Evolutionary conservation across 2,797 vertebrate genomes (phyloP), one percentile per base, ranked within the genome.

Genomic region (Falco peregrinus): DNA sequence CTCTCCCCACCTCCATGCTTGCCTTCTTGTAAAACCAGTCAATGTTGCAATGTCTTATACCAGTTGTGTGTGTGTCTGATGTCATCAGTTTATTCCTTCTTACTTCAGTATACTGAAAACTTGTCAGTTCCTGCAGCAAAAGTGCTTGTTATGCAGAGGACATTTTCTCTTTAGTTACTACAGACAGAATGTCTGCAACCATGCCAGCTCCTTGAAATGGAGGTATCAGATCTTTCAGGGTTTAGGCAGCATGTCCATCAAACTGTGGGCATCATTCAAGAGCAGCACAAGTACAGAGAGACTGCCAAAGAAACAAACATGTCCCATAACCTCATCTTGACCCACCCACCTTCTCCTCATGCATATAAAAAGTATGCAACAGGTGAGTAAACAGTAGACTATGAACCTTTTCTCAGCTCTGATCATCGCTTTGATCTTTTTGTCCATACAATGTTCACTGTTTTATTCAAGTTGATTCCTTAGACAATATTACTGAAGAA

Each of bases 81-180:
- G 25, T 81, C 79, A 89, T 75, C 73, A 53, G 82, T 71, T 81
- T 85, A 75, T 89, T 93, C 53, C 11, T 70, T 84, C 47, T 89
- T 93, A 95, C 84, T 96, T 89, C 84, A 93, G 69, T 95, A 93
- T 94, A 94, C 89, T 83, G 82, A 96, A 97, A 96, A 91, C 43
- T 60, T 95, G 94, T 82, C 92, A 93, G 76, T 91, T 90, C 33
- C 94, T 96, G 91, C 80, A 80, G 87, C 43, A 84, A 79, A 76
- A 45, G 29, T 64, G 64, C 57, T 93, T 95, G 56, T 75, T 93
- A 91, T 88, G 96, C 87, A 95, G 71, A 92, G 71, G 78, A 91
- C 48, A 91, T 87, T 91, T 95, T 92, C 39, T 83, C 61, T 71
- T 65, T 71, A 89, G 73, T 85, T 96, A 54, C 84, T 47, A 37